These are phyloP conservation scores for Cromileptes altivelis DNA, from an alignment of 2,113 vertebrate genomes.

Conservation along the genomic window DNA sequence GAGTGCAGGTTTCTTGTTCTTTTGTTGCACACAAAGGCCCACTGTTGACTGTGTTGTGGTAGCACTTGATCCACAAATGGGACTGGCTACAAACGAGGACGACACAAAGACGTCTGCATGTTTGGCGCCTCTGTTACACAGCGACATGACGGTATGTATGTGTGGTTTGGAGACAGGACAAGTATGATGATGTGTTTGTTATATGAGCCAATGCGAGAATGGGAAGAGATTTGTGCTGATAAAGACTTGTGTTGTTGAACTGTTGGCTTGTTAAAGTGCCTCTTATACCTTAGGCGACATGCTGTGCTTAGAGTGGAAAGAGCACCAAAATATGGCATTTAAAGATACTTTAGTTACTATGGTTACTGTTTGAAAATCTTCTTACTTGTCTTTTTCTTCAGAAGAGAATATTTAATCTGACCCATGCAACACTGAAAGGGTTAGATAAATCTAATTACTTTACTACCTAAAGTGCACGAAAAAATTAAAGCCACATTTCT, in stretches of 20 bases:
- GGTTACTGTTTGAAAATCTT: conserved; percentile 10
- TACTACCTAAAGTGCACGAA: conserved; percentile 19
- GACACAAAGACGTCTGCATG: conserved; percentile 24
- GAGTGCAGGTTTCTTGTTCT: conserved; percentile 38
- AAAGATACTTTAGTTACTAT: conserved; percentile 10
- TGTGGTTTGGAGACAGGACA: conserved; percentile 16
- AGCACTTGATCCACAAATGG: conserved; percentile 48
- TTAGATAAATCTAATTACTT: conserved; percentile 44
- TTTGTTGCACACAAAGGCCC: conserved; percentile 65
- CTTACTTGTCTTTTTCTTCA: neutral
- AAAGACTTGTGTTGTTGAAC: conserved; percentile 18
- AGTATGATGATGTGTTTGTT: conserved; percentile 14
- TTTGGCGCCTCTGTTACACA: conserved; percentile 37
- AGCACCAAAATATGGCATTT: neutral
- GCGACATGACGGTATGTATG: conserved; percentile 40
- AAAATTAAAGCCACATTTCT: conserved; percentile 43
- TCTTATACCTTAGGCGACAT: neutral
- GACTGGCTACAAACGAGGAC: conserved; percentile 52
- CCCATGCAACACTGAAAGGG: conserved; percentile 19
- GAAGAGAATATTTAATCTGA: conserved; percentile 23
- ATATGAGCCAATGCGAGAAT: conserved; percentile 4
- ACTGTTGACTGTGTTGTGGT: conserved; percentile 63
- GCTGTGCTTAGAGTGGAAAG: neutral
- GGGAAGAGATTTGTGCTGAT: conserved; percentile 26
- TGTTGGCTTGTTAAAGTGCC: neutral